These are phyloP conservation scores for Collichthys lucidus DNA, from an alignment of 2,113 vertebrate species.

Conservation along the genomic window DNA sequence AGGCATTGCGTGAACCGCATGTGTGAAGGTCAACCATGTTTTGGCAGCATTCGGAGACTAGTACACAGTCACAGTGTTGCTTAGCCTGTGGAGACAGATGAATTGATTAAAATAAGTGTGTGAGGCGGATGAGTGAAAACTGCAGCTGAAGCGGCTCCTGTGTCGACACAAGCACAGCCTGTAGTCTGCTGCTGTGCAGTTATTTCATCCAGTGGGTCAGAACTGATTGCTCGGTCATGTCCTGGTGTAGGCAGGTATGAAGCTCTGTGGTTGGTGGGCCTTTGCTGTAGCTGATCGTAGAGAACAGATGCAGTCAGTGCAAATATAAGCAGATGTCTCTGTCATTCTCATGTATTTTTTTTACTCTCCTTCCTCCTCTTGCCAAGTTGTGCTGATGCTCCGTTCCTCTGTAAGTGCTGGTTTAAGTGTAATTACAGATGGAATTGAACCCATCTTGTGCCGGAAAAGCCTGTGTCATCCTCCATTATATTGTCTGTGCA, in stretches of 20 bases:
- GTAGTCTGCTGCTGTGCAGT: not conserved
- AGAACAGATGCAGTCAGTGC: not conserved
- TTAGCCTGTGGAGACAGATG: not conserved
- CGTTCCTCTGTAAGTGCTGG: conserved; percentile 43
- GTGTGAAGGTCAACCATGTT: not conserved
- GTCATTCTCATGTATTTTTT: not conserved
- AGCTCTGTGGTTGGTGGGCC: not conserved
- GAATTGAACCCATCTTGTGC: conserved; percentile 40
- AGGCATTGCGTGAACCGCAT: not conserved
- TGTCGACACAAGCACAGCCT: not conserved
- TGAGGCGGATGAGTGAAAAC: not conserved
- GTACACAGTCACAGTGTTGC: not conserved
- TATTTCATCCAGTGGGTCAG: not conserved
- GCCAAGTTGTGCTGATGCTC: conserved; percentile 49
- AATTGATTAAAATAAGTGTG: not conserved
- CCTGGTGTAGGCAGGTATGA: not conserved
- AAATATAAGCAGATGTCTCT: not conserved
- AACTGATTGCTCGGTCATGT: too few species aligned
- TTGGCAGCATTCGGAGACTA: not conserved
- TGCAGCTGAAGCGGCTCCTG: too few species aligned
- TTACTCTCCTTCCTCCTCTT: conserved; percentile 16
- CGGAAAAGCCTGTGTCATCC: conserved; percentile 70
- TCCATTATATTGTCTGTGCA: conserved; percentile 67
- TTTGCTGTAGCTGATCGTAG: not conserved
- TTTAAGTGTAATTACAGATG: conserved; percentile 71